Base-by-base conservation (phyloP, 2,113 vertebrate species). In the Daphoenositta chrysoptera region DNA sequence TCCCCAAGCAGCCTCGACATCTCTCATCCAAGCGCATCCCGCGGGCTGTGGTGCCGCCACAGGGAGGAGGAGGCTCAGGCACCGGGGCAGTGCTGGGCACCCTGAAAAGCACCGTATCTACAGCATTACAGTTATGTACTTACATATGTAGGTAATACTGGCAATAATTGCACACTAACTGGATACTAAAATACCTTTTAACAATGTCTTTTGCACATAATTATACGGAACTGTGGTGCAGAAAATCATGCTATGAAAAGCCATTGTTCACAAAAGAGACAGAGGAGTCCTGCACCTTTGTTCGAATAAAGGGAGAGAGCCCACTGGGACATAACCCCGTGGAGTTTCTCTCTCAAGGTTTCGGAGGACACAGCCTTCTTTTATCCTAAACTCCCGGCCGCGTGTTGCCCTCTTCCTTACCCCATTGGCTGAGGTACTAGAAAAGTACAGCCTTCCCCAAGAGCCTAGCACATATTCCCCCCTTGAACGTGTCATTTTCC, bases 41-140 rank as follows among this genome's bases (percentile, higher is more conserved):
- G 1, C 1, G 3, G 33, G 20, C 9, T 65, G 48, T 3, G 22
- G 58, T 1, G 27, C 35, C 37, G 54, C 44, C 73, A 58, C 90
- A 27, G 84, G 42, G 63, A 56, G 69, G 40, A 56, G 69, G 84
- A 44, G 31, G 45, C 40, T 24, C 16, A 13, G 61, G 44, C 27
- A 54, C 26, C 3, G 4, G 24, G 39, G 12, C 40, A 3, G 2
- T 8, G 37, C 37, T 6, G 28, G 24, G 42, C 17, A 16, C 13
- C 9, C 1, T 2, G 26, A 7, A 9, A 28, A 65, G 7, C 35
- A 11, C 24, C 0, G 0, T 3, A 5, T 4, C 21, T 50, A 3
- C 20, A 17, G 50, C 35, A 2, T 6, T 21, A 7, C 3, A 0
- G 7, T 27, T 7, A 15, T 4, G 15, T 26, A 31, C 30, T 27